Base-by-base conservation (phyloP, 2,888 invertebrate genomes). In the Cerastis leucographa region DNA sequence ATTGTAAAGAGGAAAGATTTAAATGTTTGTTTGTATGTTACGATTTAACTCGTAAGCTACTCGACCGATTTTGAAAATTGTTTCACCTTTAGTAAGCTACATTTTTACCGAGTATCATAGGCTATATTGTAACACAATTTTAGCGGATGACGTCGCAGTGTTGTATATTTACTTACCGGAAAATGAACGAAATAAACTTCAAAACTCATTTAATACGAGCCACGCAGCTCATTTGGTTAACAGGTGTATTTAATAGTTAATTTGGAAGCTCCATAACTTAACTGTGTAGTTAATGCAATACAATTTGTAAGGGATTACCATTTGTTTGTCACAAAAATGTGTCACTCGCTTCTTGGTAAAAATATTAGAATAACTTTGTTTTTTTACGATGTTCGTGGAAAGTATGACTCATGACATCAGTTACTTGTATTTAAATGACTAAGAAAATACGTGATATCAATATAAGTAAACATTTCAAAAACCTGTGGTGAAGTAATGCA, bases 161-260 rank as follows among this genome's bases (percentile, higher is more conserved):
- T 35, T 35, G 35, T 35, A 35, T 35, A 35, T 35, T 42, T n/a
- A 29, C n/a, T 25, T 22, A 46, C 56, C 35, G 7, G 29, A 14
- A 56, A 56, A 35, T 49, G 25, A 25, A 19, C 14, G 9, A 6
- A 66, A 44, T 69, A 51, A 76, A 72, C 29, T 81, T 49, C 12
- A 42, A 68, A 76, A 51, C 29, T 11, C 44, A 71, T 59, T 46
- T 46, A 65, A 22, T 51, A 54, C 25, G 19, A 35, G 19, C 11
- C 44, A 61, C 12, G 8, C 25, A 51, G 56, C 25, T 40, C 49
- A 65, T 69, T 51, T 8, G 9, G 59, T 12, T 44, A 67, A 22
- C 81, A 81, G 81, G 70, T 81, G 78, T 74, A 25, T 51, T 51
- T 51, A 71, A 78, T 74, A 68, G 78, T 64, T 68, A n/a, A 74